Conservation (phyloP, 2,888 invertebrate genomes). For the Andrena haemorrhoa region DNA sequence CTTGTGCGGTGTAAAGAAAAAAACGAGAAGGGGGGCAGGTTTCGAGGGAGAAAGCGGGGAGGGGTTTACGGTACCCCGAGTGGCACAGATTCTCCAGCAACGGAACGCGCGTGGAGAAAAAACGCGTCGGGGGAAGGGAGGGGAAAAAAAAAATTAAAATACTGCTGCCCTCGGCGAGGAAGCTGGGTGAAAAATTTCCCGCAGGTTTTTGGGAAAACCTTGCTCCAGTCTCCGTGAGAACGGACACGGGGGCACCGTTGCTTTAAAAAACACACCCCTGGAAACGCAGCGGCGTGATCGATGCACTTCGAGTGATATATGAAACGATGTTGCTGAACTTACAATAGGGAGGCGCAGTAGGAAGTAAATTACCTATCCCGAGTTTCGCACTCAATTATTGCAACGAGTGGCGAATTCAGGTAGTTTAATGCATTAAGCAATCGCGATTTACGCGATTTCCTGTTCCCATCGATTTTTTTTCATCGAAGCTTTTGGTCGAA, state of each 20-base stretch:
- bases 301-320: neutral
- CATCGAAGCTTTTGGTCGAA: neutral
- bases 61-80: conserved; percentile 83
- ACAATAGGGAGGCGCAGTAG: neutral
- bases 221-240: conserved; percentile 75
- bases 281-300: conserved; percentile 12
- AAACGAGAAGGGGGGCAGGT: conserved; percentile 32
- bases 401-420: neutral
- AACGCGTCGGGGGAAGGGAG: conserved; percentile 47
- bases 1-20: conserved; percentile 76
- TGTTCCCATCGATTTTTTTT: conserved; percentile 3
- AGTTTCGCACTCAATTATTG: neutral
- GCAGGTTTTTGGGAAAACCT: conserved; percentile 65
- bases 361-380: too few relatives aligned
- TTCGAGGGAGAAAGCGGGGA: conserved; percentile 57
- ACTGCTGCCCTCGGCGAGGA: conserved; percentile 69
- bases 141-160: conserved; percentile 81
- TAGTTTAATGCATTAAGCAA: neutral
- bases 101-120: conserved; percentile 71
- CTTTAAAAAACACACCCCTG: conserved; percentile 41
- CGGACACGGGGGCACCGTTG: conserved; percentile 57
- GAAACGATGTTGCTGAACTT: neutral
- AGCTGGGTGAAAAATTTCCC: conserved; percentile 66
- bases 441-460: neutral
- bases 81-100: conserved; percentile 82